Percentiles rank a stretch among this genome's conserved stretches.
Conservation (phyloP, 2,113 vertebrate genomes). For the Xiphophorus couchianus region DNA sequence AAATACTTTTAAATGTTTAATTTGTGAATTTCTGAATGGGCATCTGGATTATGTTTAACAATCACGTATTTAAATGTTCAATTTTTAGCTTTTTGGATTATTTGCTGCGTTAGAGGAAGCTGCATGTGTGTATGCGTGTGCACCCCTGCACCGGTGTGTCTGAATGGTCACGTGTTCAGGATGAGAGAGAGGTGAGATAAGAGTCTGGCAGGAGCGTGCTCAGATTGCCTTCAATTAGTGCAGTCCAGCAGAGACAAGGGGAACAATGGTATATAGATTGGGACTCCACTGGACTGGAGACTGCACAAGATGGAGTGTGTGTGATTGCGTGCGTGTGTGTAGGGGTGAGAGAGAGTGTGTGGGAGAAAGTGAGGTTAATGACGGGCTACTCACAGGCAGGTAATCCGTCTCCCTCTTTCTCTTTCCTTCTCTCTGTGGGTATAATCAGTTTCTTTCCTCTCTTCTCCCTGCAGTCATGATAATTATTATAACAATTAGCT, state of each 20-base stretch:
- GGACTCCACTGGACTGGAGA: slow-evolving; percentile 64
- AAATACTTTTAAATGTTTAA: not conserved
- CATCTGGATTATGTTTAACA: not conserved
- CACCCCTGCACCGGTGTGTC: not conserved
- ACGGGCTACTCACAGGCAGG: slow-evolving; percentile 63
- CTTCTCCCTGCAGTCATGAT: slow-evolving; percentile 59
- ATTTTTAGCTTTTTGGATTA: not conserved
- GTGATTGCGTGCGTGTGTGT: not conserved
- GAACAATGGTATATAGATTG: slow-evolving; percentile 74
- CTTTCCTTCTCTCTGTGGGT: slow-evolving; percentile 47
- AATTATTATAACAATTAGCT: slow-evolving; percentile 76
- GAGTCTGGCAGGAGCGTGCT: slow-evolving; percentile 56
- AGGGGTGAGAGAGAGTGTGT: slow-evolving; percentile 16
- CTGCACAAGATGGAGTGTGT: slow-evolving; percentile 50
- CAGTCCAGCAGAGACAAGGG: slow-evolving; percentile 47
- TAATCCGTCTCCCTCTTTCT: slow-evolving; percentile 52
- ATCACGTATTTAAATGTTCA: not conserved
- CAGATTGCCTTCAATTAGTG: slow-evolving; percentile 69
- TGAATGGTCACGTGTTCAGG: slow-evolving; percentile 15
- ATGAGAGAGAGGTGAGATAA: slow-evolving; percentile 47
- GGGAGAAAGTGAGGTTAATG: slow-evolving; percentile 70
- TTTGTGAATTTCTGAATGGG: not conserved
- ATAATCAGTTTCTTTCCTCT: slow-evolving; percentile 67
- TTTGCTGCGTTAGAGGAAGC: not conserved
- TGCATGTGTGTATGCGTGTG: not conserved